phyloP scores from a whole-genome alignment of 2,113 vertebrate genomes.

The Hippolais icterina region DNA sequence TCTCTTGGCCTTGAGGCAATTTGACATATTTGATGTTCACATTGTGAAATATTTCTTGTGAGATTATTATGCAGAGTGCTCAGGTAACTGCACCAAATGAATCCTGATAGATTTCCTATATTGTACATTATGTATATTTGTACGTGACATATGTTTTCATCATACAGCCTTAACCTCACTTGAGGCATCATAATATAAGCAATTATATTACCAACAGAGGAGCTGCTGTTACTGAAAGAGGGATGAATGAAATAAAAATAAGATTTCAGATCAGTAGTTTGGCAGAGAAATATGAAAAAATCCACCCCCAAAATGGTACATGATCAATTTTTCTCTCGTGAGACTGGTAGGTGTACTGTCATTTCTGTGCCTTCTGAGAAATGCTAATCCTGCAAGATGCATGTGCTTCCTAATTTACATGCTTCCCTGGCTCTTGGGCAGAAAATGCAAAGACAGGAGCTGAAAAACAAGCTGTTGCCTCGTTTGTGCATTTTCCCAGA shows the following conservation, averaged over 20 bases:
- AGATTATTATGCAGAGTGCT: neutral
- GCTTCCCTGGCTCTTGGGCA: neutral
- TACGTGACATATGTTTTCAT: neutral
- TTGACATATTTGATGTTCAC: neutral
- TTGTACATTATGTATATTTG: neutral
- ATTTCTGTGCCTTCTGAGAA: conserved; percentile 19
- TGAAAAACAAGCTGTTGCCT: conserved; percentile 13
- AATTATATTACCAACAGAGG: neutral
- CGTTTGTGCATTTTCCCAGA: conserved; percentile 45
- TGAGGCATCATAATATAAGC: neutral
- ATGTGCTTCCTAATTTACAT: conserved; percentile 28
- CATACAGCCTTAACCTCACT: neutral
- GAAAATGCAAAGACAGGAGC: conserved; percentile 43
- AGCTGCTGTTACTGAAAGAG: neutral
- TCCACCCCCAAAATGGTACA: neutral
- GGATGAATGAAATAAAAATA: neutral
- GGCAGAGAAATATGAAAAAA: neutral
- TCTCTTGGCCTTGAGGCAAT: neutral
- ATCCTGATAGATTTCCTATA: conserved; percentile 10
- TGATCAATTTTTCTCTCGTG: neutral
- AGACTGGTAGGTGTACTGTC: conserved; percentile 3
- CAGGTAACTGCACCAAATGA: neutral
- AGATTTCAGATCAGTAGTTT: neutral
- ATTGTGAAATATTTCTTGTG: neutral
- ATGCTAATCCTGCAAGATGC: conserved; percentile 13